Evolutionary conservation across 2,888 invertebrate species (phyloP), one percentile per base, ranked within the genome.

Genomic region (Acholoe squamosa): DNA sequence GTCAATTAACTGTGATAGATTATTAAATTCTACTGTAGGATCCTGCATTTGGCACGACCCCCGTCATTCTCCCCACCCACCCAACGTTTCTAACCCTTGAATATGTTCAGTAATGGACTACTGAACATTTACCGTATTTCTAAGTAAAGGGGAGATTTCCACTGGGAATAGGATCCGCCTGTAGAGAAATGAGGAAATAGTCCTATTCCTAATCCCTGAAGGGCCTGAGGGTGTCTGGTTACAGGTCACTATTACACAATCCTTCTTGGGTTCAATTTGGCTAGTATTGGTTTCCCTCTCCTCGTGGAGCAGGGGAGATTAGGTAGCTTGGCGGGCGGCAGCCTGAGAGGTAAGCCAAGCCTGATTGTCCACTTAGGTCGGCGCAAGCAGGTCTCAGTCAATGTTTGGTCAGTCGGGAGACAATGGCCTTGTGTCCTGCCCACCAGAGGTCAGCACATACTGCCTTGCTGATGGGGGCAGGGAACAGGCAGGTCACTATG

Each of bases 341-440:
- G n/a, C 5, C 84, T 22, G 51, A 43, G 84, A 33, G 84, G 84
- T 84, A 84, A 84, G 84, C 51, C 84, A 3, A 84, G 43, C 84
- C 52, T 33, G 84, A 84, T 84, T 43, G 43, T 84, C 84, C 84
- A 84, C 84, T 43, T 43, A 43, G 84, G 84, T 28, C 25, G 25
- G 25, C 5, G n/a, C 28, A 28, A 16, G 76, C 76, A 28, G 25
- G 76, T 25, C 76, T 61, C 25, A 76, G 76, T 76, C 76, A 76
- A 76, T 76, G 76, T 76, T 76, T 76, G 76, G 76, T 31, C 28
- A 31, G 28, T 25, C 76, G 76, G 76, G 76, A 76, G 28, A 76
- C 28, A 31, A 76, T 76, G 25, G 76, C 76, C 76, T 16, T 43
- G 16, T 76, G 76, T 76, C 31, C 76, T 25, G n/a, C n/a, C n/a